Percentiles rank a stretch among this genome's conserved stretches.
Evolutionary conservation across 1,140 invertebrate genomes (phyloP).

Genomic region (Oedothorax gibbosus): DNA sequence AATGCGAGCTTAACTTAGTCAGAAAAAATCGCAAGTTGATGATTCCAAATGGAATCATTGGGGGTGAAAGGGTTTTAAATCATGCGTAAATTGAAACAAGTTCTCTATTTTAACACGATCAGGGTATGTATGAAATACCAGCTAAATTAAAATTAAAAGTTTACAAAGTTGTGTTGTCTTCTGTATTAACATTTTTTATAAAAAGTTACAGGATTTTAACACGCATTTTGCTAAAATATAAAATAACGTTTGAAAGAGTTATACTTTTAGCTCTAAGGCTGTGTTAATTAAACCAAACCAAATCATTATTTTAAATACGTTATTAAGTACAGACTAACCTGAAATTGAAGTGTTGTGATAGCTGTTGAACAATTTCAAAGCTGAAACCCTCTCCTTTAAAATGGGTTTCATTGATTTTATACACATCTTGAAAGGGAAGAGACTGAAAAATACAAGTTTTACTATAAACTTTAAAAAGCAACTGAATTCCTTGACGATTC

Average conservation of each 20-base stretch:
- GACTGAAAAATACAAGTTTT: not conserved
- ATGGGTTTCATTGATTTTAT: not conserved
- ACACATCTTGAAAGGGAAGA: slow-evolving; percentile 8
- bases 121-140: too few relatives aligned
- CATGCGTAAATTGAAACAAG: too few relatives aligned
- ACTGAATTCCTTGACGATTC: too few relatives aligned
- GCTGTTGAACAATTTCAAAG: slow-evolving; percentile 24
- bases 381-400: slow-evolving; percentile 26
- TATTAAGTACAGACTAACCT: not conserved
- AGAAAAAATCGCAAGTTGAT: too few relatives aligned
- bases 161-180: too few relatives aligned
- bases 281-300: not conserved
- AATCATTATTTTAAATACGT: not conserved
- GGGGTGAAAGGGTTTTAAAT: too few relatives aligned
- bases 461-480: too few relatives aligned
- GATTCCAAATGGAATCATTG: too few relatives aligned
- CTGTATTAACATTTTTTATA: not conserved
- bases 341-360: slow-evolving; percentile 33
- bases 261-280: not conserved
- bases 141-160: too few relatives aligned
- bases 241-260: not conserved
- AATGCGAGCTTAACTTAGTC: too few relatives aligned
- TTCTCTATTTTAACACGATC: too few relatives aligned
- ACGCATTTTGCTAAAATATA: not conserved
- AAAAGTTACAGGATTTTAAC: not conserved